phyloP scores from a whole-genome alignment of 2,888 invertebrate genomes.

The Zelleria hepariella region DNA sequence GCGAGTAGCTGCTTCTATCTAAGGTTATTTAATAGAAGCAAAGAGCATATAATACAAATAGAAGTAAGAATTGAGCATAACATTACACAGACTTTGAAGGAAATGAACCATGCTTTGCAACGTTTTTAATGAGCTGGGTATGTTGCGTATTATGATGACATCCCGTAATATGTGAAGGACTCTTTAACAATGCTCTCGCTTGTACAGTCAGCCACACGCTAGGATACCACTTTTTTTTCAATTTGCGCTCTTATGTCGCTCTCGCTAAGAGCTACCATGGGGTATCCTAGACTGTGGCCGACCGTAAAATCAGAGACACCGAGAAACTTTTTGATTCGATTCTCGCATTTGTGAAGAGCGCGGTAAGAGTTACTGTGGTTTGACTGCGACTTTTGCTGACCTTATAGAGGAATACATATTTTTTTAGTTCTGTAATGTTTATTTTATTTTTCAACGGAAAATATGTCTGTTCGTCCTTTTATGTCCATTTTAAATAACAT shows the following conservation, averaged over 20 bases:
- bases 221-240: background rate
- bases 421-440: too few relatives aligned
- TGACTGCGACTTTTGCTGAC: too few relatives aligned
- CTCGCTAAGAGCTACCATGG: too few relatives aligned
- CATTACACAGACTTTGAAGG: background rate
- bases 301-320: too few relatives aligned
- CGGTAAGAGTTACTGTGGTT: too few relatives aligned
- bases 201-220: background rate
- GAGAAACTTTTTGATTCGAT: too few relatives aligned
- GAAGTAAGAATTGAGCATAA: slow-evolving; percentile 3
- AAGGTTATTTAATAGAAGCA: background rate
- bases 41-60: background rate
- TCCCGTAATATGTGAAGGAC: background rate
- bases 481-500: too few relatives aligned
- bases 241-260: background rate
- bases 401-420: too few relatives aligned
- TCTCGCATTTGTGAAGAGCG: too few relatives aligned
- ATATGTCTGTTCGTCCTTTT: too few relatives aligned
- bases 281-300: too few relatives aligned
- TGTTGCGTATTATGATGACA: background rate
- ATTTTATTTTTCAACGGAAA: too few relatives aligned
- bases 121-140: background rate
- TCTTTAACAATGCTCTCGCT: background rate
- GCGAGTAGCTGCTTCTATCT: background rate
- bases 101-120: background rate